These are phyloP conservation scores for Volucella inanis DNA, from an alignment of 2,888 invertebrate species.

Conservation along the genomic window DNA sequence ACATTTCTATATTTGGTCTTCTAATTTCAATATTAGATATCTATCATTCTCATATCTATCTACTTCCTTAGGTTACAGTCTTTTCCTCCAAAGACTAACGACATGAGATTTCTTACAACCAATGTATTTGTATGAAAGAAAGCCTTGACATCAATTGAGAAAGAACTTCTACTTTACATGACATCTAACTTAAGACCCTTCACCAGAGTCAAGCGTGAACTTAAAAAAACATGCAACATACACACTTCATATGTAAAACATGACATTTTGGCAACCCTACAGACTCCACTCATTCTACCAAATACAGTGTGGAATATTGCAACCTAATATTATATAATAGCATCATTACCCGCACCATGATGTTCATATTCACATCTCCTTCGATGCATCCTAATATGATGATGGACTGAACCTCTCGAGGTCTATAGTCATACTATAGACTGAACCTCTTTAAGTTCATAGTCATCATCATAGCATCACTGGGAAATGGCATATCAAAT, in stretches of 20 bases:
- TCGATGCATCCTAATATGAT: constrained; percentile 65
- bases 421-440: constrained; percentile 67
- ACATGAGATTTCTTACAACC: too few species aligned
- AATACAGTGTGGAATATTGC: constrained; percentile 51
- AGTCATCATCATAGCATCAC: constrained; percentile 54
- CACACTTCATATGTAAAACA: neutral
- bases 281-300: neutral
- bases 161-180: too few species aligned
- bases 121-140: too few species aligned
- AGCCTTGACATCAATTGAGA: too few species aligned
- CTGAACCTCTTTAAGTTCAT: constrained; percentile 58
- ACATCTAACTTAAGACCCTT: too few species aligned
- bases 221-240: neutral
- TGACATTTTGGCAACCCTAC: constrained; percentile 43
- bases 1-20: too few species aligned
- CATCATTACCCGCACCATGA: constrained; percentile 69
- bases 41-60: too few species aligned
- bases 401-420: constrained; percentile 56
- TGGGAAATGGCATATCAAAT: constrained; percentile 59
- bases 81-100: too few species aligned
- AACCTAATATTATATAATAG: constrained; percentile 72
- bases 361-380: constrained; percentile 38
- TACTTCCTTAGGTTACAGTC: too few species aligned
- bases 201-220: too few species aligned
- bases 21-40: too few species aligned